These are phyloP conservation scores for Timandra comae DNA, from an alignment of 2,888 invertebrate species.

Conservation along the genomic window DNA sequence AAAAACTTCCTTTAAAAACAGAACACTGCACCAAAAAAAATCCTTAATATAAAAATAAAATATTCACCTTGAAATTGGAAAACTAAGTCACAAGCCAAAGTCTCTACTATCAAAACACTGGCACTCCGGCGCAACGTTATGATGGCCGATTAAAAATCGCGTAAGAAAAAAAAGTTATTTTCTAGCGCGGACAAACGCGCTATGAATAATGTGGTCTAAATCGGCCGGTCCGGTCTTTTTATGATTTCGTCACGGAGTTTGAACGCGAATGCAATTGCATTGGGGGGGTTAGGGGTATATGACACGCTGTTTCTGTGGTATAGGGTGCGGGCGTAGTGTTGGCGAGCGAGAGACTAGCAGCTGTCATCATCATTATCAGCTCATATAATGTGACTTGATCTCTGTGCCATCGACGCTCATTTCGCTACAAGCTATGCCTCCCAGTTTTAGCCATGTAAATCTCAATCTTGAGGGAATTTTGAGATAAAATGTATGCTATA, in stretches of 20 bases:
- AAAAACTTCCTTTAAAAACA: too few species aligned
- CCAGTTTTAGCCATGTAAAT: too few species aligned
- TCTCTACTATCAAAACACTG: conserved; percentile 65
- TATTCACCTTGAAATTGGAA: conserved; percentile 68
- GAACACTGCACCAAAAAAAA: conserved; percentile 23
- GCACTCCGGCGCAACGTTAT: conserved; percentile 70
- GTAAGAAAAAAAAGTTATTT: conserved; percentile 30
- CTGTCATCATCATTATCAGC: too few species aligned
- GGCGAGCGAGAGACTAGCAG: too few species aligned
- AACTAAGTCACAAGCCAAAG: conserved; percentile 69
- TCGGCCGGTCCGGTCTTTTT: conserved; percentile 49
- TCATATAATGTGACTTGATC: too few species aligned
- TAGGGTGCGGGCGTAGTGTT: conserved; percentile 7
- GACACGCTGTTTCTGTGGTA: conserved; percentile 29
- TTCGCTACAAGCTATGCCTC: too few species aligned
- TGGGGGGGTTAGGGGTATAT: conserved; percentile 37
- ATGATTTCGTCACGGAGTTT: conserved; percentile 70
- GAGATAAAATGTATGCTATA: too few species aligned
- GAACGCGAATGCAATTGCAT: conserved; percentile 40
- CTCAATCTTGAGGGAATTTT: too few species aligned
- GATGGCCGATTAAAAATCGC: conserved; percentile 40
- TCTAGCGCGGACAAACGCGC: conserved; percentile 48
- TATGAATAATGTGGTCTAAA: conserved; percentile 45
- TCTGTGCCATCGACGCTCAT: too few species aligned
- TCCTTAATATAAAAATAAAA: conserved; percentile 22